These are phyloP conservation scores for Cydia amplana DNA, from an alignment of 1,140 invertebrate genomes.

Conservation along the genomic window DNA sequence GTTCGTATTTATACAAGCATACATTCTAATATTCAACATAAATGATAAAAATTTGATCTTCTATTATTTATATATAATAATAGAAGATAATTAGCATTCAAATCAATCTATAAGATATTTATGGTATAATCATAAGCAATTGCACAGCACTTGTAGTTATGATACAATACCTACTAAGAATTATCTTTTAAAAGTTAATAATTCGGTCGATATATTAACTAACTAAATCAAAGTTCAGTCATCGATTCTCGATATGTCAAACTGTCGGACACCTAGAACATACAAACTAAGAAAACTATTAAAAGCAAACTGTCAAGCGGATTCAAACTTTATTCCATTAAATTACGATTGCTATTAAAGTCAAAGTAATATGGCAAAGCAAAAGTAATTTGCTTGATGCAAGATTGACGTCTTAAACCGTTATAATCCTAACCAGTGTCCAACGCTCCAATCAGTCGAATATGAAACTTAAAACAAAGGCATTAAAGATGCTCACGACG, in stretches of 20 bases:
- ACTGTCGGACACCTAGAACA: slow-evolving; percentile 46
- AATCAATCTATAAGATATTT: no score
- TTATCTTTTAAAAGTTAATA: no score
- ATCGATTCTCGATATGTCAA: slow-evolving; percentile 44
- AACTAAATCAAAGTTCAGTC: slow-evolving; percentile 40
- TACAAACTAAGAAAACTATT: slow-evolving; percentile 30
- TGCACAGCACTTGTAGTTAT: no score
- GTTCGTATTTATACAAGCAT: no score
- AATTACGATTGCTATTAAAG: slow-evolving; percentile 42
- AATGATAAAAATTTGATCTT: no score
- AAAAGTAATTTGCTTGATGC: slow-evolving; percentile 52
- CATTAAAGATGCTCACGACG: not conserved
- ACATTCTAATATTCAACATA: no score
- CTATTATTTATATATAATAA: no score
- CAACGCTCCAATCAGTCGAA: not conserved
- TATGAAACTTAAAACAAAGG: slow-evolving; percentile 1
- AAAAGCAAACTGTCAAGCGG: slow-evolving; percentile 27
- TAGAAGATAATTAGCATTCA: no score
- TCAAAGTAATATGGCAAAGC: slow-evolving; percentile 37
- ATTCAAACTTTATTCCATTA: slow-evolving; percentile 43
- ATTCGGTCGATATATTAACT: no score
- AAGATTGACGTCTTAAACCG: slow-evolving; percentile 58
- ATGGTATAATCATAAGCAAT: no score
- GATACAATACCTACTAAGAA: no score
- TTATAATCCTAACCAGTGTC: slow-evolving; percentile 38